These are phyloP conservation scores for Acrobasis repandana DNA, from an alignment of 2,888 invertebrate species.

Conservation along the genomic window DNA sequence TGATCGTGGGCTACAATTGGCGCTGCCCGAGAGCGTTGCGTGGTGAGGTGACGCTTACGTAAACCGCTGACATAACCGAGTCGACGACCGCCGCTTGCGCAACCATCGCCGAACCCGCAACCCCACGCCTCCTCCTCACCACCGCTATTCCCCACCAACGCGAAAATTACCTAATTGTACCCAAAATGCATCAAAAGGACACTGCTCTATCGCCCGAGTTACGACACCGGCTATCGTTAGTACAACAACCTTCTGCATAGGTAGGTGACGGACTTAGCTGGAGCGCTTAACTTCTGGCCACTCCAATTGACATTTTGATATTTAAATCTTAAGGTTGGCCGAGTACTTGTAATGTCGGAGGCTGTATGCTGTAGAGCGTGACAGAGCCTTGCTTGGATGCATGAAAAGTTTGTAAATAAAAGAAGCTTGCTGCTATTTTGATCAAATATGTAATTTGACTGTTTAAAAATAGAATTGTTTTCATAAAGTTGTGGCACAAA, in stretches of 20 bases:
- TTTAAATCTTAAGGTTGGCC: constrained; percentile 39
- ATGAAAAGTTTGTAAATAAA: neutral
- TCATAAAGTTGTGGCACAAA: constrained; percentile 30
- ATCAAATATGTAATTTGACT: neutral
- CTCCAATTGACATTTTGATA: constrained; percentile 58
- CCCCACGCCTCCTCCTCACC: constrained; percentile 67
- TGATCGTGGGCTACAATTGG: constrained; percentile 70
- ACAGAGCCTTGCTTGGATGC: neutral
- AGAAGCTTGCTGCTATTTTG: neutral
- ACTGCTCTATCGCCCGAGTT: constrained; percentile 67
- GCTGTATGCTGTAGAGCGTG: neutral
- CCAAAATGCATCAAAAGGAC: constrained; percentile 78
- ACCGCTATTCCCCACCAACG: constrained; percentile 56
- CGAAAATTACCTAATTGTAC: constrained; percentile 76
- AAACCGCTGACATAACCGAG: constrained; percentile 81
- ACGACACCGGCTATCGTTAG: constrained; percentile 68
- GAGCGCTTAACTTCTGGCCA: constrained; percentile 46
- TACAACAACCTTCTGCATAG: constrained; percentile 72
- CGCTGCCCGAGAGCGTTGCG: constrained; percentile 73
- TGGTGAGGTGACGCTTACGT: constrained; percentile 80
- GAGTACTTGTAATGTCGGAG: neutral
- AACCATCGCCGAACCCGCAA: constrained; percentile 74
- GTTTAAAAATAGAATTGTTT: neutral
- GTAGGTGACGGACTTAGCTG: constrained; percentile 54
- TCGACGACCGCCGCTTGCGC: constrained; percentile 81